These are phyloP conservation scores for Halictus quadricinctus DNA, from an alignment of 2,888 invertebrate genomes.

Conservation along the genomic window DNA sequence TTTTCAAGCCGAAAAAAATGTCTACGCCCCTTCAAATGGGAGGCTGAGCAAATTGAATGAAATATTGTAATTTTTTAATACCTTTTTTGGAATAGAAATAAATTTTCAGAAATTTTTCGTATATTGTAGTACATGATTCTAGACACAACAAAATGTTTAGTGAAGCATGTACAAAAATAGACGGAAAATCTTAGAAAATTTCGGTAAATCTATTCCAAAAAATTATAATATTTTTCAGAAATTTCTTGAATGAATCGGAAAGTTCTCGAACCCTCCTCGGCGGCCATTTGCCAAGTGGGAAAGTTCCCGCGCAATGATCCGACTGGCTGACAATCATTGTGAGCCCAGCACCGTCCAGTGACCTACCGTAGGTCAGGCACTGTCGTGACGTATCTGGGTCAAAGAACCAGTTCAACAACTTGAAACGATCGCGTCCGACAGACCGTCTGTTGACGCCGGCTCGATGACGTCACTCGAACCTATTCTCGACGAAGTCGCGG, in stretches of 20 bases:
- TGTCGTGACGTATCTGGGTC: slow-evolving; percentile 71
- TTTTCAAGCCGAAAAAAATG: no score
- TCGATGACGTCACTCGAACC: slow-evolving; percentile 75
- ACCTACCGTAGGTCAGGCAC: slow-evolving; percentile 51
- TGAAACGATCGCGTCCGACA: slow-evolving; percentile 73
- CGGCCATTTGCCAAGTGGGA: not conserved
- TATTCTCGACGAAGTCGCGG: slow-evolving; percentile 74
- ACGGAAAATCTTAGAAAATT: no score
- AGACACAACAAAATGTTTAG: no score
- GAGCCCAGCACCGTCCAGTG: slow-evolving; percentile 17
- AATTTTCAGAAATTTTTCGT: no score
- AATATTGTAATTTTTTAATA: no score
- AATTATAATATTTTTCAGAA: no score
- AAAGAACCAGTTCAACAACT: slow-evolving; percentile 75
- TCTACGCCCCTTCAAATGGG: no score
- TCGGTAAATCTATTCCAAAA: no score
- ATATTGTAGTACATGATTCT: no score
- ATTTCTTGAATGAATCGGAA: not conserved
- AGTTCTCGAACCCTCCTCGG: not conserved
- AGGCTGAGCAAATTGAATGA: no score
- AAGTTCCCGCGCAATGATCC: slow-evolving; percentile 2
- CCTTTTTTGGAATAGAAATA: no score
- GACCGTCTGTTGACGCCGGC: slow-evolving; percentile 69
- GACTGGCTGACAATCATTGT: slow-evolving; percentile 17
- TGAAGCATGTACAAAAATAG: no score